Percentiles rank a stretch among this genome's conserved stretches.
Conservation (phyloP, 2,797 vertebrate genomes). For the Paedocypris micromegethes region DNA sequence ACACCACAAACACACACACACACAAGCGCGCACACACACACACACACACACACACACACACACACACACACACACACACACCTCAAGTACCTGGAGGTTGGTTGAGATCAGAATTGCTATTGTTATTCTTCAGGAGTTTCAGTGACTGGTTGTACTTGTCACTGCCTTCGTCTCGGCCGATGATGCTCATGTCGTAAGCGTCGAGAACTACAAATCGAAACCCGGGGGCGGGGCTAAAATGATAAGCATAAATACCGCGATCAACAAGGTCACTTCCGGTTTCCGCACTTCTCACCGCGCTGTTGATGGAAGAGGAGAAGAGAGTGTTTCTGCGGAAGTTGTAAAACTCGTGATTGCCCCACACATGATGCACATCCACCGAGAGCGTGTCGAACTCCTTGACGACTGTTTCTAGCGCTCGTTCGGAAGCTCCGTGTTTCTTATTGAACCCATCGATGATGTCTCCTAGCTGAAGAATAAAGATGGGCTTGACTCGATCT, state of each 20-base stretch:
- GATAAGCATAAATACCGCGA: conserved; percentile 72
- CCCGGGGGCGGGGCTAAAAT: conserved; percentile 72
- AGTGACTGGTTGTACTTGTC: conserved; percentile 66
- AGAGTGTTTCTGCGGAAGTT: conserved; percentile 81
- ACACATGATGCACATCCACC: conserved; percentile 79
- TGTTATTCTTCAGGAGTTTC: conserved; percentile 69
- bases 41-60: not conserved
- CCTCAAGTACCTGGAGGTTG: conserved; percentile 71
- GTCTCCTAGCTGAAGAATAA: conserved; percentile 88
- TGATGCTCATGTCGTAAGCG: conserved; percentile 78
- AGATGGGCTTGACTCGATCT: conserved; percentile 58
- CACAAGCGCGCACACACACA: not conserved
- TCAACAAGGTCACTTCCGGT: conserved; percentile 2
- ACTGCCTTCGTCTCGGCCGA: conserved; percentile 72
- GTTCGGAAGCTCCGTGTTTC: conserved; percentile 58
- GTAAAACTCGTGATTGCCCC: conserved; percentile 96
- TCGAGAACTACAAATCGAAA: conserved; percentile 85
- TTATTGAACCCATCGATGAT: conserved; percentile 84
- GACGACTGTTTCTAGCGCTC: conserved; percentile 72
- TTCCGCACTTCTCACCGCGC: conserved; percentile 33
- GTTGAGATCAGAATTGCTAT: conserved; percentile 80
- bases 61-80: not conserved
- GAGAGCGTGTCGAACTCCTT: conserved; percentile 59
- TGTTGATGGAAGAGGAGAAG: conserved; percentile 70
- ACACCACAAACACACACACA: not conserved